These are phyloP conservation scores for Azorinus chamasolen DNA, from an alignment of 2,888 invertebrate species.

Conservation along the genomic window DNA sequence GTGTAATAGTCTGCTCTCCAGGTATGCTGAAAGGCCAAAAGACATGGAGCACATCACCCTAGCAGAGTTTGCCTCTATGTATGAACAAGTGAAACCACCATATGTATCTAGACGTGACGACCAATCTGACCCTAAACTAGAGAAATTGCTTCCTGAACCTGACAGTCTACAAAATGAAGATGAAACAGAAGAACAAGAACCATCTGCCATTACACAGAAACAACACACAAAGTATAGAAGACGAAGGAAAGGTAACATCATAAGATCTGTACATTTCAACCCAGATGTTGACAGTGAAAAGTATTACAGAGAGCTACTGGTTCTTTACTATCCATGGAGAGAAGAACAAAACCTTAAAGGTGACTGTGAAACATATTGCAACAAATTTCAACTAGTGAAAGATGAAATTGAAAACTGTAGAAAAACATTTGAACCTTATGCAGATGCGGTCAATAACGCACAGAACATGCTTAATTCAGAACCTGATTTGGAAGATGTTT, in stretches of 20 bases:
- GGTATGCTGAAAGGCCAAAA: constrained; percentile 57
- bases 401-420: constrained; percentile 28
- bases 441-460: constrained; percentile 44
- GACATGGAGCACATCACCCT: constrained; percentile 36
- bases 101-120: no score
- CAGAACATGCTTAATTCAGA: constrained; percentile 23
- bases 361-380: constrained; percentile 19
- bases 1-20: constrained; percentile 36
- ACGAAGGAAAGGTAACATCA: constrained; percentile 35
- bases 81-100: no score
- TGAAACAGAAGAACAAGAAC: no score
- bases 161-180: no score
- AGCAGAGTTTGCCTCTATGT: constrained; percentile 56
- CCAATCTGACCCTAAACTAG: no score
- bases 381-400: constrained; percentile 24
- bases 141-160: no score
- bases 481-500: constrained; percentile 37
- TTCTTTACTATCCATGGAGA: constrained; percentile 80
- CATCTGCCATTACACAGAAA: no score
- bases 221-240: constrained; percentile 35
- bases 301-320: constrained; percentile 71
- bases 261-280: constrained; percentile 65
- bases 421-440: constrained; percentile 43
- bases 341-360: constrained; percentile 65
- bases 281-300: constrained; percentile 67